Evolutionary conservation across 2,113 vertebrate genomes (phyloP).

Genomic region (Origma solitaria): DNA sequence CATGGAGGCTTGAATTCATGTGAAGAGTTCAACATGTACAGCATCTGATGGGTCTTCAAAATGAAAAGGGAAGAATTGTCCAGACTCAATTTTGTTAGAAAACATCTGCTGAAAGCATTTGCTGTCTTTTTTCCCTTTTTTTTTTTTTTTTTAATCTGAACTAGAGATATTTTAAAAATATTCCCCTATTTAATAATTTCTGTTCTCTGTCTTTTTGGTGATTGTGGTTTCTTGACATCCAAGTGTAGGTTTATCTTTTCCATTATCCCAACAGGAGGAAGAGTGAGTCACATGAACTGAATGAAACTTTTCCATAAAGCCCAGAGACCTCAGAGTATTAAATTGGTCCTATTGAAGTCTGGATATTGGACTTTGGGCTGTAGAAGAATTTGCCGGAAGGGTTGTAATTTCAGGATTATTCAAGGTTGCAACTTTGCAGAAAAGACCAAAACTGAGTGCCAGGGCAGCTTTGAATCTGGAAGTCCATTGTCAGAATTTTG

Average conservation of each 20-base stretch:
- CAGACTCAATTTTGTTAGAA: not conserved
- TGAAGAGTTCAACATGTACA: not conserved
- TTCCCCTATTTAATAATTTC: not conserved
- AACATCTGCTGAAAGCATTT: not conserved
- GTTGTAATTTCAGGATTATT: not conserved
- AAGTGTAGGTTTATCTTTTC: not conserved
- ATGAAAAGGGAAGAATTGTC: not conserved
- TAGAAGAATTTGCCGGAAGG: not conserved
- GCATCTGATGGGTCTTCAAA: not conserved
- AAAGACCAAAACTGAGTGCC: not conserved
- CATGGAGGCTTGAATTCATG: not conserved
- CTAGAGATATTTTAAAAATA: not conserved
- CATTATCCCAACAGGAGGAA: not conserved
- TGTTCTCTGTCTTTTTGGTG: not conserved
- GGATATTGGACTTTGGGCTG: not conserved
- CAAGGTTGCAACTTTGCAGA: not conserved
- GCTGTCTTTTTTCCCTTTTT: not conserved
- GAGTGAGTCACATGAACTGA: not conserved
- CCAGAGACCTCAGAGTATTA: not conserved
- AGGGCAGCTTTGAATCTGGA: not conserved
- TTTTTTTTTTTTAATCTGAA: not conserved
- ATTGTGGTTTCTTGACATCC: not conserved
- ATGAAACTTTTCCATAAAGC: not conserved
- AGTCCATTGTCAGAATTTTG: not conserved
- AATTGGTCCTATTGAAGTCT: accelerated